phyloP scores from a whole-genome alignment of 2,888 invertebrate genomes.

The Trissolcus brochymenae region DNA sequence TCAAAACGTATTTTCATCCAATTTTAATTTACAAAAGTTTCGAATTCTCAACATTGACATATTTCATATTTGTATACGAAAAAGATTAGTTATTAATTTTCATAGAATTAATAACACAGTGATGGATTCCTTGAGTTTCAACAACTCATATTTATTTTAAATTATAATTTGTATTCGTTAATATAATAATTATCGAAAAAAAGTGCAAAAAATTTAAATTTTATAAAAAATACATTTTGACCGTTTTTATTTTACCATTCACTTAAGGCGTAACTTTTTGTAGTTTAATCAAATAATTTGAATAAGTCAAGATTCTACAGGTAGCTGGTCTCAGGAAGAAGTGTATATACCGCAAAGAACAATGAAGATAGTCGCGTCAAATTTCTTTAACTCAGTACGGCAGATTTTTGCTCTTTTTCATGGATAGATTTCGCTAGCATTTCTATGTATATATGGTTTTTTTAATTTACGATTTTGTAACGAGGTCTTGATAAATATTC shows the following conservation, averaged over 20 bases:
- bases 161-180: too few relatives aligned
- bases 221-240: too few relatives aligned
- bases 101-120: too few relatives aligned
- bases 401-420: slow-evolving; percentile 3
- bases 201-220: too few relatives aligned
- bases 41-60: not conserved
- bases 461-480: slow-evolving; percentile 44
- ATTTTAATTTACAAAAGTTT: not conserved
- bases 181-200: too few relatives aligned
- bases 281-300: slow-evolving; percentile 1
- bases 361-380: slow-evolving; percentile 17
- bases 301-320: slow-evolving; percentile 22
- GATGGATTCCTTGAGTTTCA: too few relatives aligned
- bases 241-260: too few relatives aligned
- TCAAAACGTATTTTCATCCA: slow-evolving; percentile 39
- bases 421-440: slow-evolving; percentile 34
- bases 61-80: not conserved
- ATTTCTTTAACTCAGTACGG: slow-evolving; percentile 47
- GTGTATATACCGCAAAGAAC: slow-evolving; percentile 5
- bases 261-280: too few relatives aligned
- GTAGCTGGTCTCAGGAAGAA: slow-evolving; percentile 45
- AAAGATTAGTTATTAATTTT: too few relatives aligned
- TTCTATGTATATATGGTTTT: not conserved
- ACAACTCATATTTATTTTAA: too few relatives aligned
- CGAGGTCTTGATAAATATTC: slow-evolving; percentile 49